Evolutionary conservation across 2,888 invertebrate species (phyloP).

Genomic region (Cylloceria caligata): DNA sequence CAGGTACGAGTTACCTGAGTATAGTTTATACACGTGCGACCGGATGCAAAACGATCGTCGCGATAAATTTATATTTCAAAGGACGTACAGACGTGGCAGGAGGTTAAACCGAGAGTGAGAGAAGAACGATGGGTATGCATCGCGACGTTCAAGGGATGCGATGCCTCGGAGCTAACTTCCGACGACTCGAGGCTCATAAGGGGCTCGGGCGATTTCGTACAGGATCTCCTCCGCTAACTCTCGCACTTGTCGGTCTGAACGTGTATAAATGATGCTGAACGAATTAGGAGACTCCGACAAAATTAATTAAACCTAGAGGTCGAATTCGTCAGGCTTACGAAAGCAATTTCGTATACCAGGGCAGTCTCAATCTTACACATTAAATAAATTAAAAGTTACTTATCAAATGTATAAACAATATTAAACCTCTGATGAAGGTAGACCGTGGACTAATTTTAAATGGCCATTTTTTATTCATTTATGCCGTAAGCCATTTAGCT

Average conservation of each 20-base stretch:
- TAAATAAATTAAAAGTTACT: neutral
- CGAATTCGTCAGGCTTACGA: neutral
- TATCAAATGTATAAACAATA: neutral
- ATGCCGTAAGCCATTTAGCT: too few species aligned
- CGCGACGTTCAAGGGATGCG: conserved; percentile 23
- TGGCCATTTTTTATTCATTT: too few species aligned
- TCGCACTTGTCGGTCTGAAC: neutral
- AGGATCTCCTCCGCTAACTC: neutral
- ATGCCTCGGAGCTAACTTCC: conserved; percentile 38
- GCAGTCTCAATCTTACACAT: neutral
- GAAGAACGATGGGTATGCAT: conserved; percentile 42
- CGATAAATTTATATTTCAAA: conserved; percentile 70
- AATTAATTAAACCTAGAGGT: conserved; percentile 2
- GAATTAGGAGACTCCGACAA: neutral
- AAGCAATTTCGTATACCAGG: neutral
- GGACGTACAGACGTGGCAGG: conserved; percentile 30
- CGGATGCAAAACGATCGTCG: conserved; percentile 68
- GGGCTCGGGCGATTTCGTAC: conserved; percentile 2
- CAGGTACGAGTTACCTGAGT: conserved; percentile 63
- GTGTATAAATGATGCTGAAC: conserved; percentile 6
- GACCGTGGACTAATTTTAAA: too few species aligned
- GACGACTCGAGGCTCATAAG: conserved; percentile 13
- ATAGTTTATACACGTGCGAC: conserved; percentile 58
- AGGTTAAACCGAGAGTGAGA: conserved; percentile 34
- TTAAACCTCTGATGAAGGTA: too few species aligned